Conservation (phyloP, 2,888 invertebrate genomes). For the Andrena trimmerana region DNA sequence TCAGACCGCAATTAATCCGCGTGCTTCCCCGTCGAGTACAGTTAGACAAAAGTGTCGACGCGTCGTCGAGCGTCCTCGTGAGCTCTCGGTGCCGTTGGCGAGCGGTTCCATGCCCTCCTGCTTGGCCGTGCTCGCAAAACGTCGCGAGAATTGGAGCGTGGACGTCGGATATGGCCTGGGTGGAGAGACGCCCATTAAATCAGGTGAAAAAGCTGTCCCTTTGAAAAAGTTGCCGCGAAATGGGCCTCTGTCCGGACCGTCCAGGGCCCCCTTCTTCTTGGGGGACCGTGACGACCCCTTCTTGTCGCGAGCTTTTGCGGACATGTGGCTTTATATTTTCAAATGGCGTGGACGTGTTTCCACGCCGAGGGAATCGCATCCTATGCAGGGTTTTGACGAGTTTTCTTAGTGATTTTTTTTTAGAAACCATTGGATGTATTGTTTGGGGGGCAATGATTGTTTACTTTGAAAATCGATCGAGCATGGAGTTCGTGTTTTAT, state of each 20-base stretch:
- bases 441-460: too few relatives aligned
- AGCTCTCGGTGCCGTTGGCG: slow-evolving; percentile 7
- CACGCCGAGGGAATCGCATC: too few relatives aligned
- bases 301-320: too few relatives aligned
- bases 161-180: slow-evolving; percentile 68
- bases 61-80: slow-evolving; percentile 44
- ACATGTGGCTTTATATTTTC: too few relatives aligned
- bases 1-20: slow-evolving; percentile 58
- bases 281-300: not conserved
- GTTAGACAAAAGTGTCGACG: slow-evolving; percentile 69
- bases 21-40: slow-evolving; percentile 54
- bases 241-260: slow-evolving; percentile 67
- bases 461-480: too few relatives aligned
- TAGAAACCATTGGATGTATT: too few relatives aligned
- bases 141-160: slow-evolving; percentile 77
- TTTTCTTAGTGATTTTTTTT: too few relatives aligned
- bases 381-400: too few relatives aligned
- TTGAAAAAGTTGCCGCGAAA: slow-evolving; percentile 73
- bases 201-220: slow-evolving; percentile 75
- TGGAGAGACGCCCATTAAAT: slow-evolving; percentile 72
- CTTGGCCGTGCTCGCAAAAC: slow-evolving; percentile 33
- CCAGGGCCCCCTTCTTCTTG: slow-evolving; percentile 17
- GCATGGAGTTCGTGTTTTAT: too few relatives aligned
- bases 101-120: not conserved
- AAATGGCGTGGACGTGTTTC: too few relatives aligned